Percentiles rank a stretch among this genome's conserved stretches.
Evolutionary conservation across 2,888 invertebrate species (phyloP).

Genomic region (Carpatolechia fugitivella): DNA sequence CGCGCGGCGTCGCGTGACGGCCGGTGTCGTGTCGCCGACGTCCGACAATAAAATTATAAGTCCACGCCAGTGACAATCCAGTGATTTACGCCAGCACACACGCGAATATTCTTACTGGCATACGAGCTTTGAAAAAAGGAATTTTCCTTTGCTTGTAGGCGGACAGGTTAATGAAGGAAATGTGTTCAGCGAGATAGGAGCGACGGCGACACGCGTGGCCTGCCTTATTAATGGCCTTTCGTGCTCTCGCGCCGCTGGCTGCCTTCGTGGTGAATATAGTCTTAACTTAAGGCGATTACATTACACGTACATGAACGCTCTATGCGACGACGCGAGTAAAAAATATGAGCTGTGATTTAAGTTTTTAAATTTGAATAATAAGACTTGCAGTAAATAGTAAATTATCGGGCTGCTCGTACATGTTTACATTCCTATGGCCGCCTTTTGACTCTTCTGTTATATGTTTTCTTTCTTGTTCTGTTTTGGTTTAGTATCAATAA

Average conservation of each 20-base stretch:
- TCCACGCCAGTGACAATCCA: conserved; percentile 77
- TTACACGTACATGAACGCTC: conserved; percentile 14
- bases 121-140: conserved; percentile 56
- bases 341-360: neutral
- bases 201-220: conserved; percentile 54
- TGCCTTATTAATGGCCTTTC: conserved; percentile 38
- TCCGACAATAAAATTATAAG: conserved; percentile 79
- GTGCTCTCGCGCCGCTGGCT: conserved; percentile 13
- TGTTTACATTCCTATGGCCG: no score
- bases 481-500: no score
- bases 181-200: conserved; percentile 61
- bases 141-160: conserved; percentile 39
- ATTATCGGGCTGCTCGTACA: no score
- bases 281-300: conserved; percentile 14
- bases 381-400: no score
- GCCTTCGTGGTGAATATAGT: conserved; percentile 11
- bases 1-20: conserved; percentile 61
- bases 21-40: conserved; percentile 66
- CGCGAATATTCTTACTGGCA: conserved; percentile 74
- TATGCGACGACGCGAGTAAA: conserved; percentile 9
- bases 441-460: no score
- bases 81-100: conserved; percentile 76
- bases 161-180: conserved; percentile 74
- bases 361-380: neutral
- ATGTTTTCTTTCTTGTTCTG: no score